These are phyloP conservation scores for Pharmacophagus antenor DNA, from an alignment of 2,888 invertebrate species.

Conservation along the genomic window DNA sequence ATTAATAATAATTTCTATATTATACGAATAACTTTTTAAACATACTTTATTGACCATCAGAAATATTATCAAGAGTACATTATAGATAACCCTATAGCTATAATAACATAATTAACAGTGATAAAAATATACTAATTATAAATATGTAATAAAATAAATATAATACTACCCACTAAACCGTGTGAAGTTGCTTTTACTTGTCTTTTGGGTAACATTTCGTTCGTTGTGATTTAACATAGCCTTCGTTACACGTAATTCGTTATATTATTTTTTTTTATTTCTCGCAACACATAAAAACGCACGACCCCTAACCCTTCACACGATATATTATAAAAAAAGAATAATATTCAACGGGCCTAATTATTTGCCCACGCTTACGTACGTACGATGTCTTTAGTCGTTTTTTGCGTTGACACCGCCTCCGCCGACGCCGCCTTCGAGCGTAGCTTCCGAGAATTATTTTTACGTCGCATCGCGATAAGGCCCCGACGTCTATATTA, in stretches of 20 bases:
- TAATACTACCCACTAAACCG: not conserved
- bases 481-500: conserved; percentile 8
- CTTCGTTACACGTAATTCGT: conserved; percentile 2
- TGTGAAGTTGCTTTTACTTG: conserved; percentile 12
- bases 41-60: no score
- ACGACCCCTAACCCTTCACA: conserved; percentile 3
- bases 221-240: conserved; percentile 3
- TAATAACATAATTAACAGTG: not conserved
- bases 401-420: conserved; percentile 10
- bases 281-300: conserved; percentile 5
- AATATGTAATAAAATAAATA: not conserved
- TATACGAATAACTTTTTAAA: no score
- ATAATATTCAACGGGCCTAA: not conserved
- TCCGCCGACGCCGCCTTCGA: not conserved
- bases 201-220: conserved; percentile 17
- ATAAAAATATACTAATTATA: not conserved
- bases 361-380: conserved; percentile 21
- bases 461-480: conserved; percentile 27
- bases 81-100: no score
- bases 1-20: no score
- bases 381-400: conserved; percentile 22
- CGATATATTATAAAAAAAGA: conserved; percentile 3
- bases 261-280: not conserved
- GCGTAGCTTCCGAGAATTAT: conserved; percentile 26
- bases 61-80: no score